Evolutionary conservation across 1,140 invertebrate species (phyloP).

Genomic region (Streblospio benedicti): DNA sequence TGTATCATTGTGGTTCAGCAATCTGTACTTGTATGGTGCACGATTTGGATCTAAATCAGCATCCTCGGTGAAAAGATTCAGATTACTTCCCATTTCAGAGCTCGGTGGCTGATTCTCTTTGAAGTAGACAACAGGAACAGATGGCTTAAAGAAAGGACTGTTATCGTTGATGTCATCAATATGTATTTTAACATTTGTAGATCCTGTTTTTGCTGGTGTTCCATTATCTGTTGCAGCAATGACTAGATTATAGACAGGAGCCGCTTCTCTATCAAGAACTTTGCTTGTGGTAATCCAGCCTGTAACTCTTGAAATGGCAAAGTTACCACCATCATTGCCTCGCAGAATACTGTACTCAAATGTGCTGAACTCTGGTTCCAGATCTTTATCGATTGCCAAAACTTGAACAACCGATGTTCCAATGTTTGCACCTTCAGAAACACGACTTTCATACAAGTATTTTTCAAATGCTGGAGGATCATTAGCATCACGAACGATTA

Average conservation of each 20-base stretch:
- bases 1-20: slow-evolving; percentile 69
- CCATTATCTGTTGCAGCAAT: slow-evolving; percentile 85
- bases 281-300: slow-evolving; percentile 83
- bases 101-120: slow-evolving; percentile 79
- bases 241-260: slow-evolving; percentile 66
- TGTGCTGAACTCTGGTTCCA: slow-evolving; percentile 79
- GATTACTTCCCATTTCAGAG: slow-evolving; percentile 66
- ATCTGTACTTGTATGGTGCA: slow-evolving; percentile 73
- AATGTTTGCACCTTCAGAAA: slow-evolving; percentile 64
- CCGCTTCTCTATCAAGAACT: slow-evolving; percentile 72
- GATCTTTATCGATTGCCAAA: slow-evolving; percentile 81
- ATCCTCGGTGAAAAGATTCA: slow-evolving; percentile 66
- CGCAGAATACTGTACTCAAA: slow-evolving; percentile 86
- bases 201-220: slow-evolving; percentile 66
- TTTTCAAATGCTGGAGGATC: slow-evolving; percentile 81
- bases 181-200: slow-evolving; percentile 65
- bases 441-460: slow-evolving; percentile 61
- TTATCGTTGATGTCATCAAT: slow-evolving; percentile 88
- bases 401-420: slow-evolving; percentile 70
- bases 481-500: slow-evolving; percentile 88
- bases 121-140: slow-evolving; percentile 69
- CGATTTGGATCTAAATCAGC: slow-evolving; percentile 84
- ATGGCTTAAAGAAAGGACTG: slow-evolving; percentile 70
- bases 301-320: slow-evolving; percentile 71
- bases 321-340: slow-evolving; percentile 70